Conservation (phyloP, 2,797 vertebrate genomes). For the Geotrypetes seraphini region DNA sequence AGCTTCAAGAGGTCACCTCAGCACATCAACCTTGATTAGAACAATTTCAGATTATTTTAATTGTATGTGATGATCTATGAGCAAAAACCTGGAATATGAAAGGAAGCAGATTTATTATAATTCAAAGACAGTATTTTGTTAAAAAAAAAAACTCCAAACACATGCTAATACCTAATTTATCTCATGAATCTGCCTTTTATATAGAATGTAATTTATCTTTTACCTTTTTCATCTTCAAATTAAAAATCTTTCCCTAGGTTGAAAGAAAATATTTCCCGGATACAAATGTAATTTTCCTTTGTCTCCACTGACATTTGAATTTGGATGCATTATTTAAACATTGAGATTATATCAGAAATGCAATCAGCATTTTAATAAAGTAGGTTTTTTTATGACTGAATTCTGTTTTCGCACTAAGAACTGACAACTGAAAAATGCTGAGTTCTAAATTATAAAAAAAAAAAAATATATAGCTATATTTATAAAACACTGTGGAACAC, state of each 20-base stretch:
- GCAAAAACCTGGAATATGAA: too few species aligned
- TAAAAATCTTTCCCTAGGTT: constrained; percentile 8
- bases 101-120: too few species aligned
- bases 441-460: constrained; percentile 3
- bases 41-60: too few species aligned
- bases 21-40: too few species aligned
- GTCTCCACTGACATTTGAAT: constrained; percentile 29
- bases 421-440: constrained; percentile 18
- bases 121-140: too few species aligned
- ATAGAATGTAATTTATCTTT: constrained; percentile 8
- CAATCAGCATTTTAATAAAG: constrained; percentile 26
- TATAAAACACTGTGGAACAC: too few species aligned
- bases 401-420: constrained; percentile 18
- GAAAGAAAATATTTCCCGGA: constrained; percentile 12
- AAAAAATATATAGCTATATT: constrained; percentile 16
- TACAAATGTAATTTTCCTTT: constrained; percentile 33
- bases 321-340: constrained; percentile 27
- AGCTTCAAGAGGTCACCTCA: too few species aligned
- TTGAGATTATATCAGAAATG: constrained; percentile 28
- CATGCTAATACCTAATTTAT: too few species aligned
- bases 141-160: too few species aligned
- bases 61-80: too few species aligned
- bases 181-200: too few species aligned
- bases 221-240: constrained; percentile 17
- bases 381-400: constrained; percentile 25